Conservation (phyloP, 2,888 invertebrate species). For the Sinelater perroti region DNA sequence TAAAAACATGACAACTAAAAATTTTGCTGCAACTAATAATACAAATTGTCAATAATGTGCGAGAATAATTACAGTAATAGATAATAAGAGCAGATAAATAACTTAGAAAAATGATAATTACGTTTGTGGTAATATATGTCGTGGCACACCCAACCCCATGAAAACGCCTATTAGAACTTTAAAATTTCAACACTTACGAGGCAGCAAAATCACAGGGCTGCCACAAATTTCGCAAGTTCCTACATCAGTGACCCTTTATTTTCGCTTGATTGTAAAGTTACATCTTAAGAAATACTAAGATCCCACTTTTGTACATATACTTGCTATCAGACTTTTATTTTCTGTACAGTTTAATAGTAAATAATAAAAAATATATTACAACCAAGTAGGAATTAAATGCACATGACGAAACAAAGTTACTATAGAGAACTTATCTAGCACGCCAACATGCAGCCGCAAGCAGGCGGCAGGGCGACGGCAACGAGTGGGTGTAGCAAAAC, state of each 20-base stretch:
- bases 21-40: no score
- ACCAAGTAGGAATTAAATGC: conserved; percentile 15
- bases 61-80: no score
- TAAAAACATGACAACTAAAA: no score
- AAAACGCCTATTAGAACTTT: no score
- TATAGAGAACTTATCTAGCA: conserved; percentile 11
- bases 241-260: conserved; percentile 20
- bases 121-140: no score
- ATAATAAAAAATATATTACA: conserved; percentile 25
- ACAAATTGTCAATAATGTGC: no score
- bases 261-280: conserved; percentile 21
- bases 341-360: conserved; percentile 24
- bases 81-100: no score
- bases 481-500: no score
- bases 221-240: conserved; percentile 8
- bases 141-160: no score
- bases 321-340: conserved; percentile 33
- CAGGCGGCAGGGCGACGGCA: neutral
- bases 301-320: conserved; percentile 28
- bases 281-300: conserved; percentile 22
- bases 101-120: no score
- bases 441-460: conserved; percentile 8
- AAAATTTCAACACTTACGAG: no score
- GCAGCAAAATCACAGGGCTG: no score
- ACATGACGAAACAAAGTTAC: conserved; percentile 6